These are phyloP conservation scores for Drosophila saltans DNA, from an alignment of 1,140 invertebrate genomes.

Conservation along the genomic window DNA sequence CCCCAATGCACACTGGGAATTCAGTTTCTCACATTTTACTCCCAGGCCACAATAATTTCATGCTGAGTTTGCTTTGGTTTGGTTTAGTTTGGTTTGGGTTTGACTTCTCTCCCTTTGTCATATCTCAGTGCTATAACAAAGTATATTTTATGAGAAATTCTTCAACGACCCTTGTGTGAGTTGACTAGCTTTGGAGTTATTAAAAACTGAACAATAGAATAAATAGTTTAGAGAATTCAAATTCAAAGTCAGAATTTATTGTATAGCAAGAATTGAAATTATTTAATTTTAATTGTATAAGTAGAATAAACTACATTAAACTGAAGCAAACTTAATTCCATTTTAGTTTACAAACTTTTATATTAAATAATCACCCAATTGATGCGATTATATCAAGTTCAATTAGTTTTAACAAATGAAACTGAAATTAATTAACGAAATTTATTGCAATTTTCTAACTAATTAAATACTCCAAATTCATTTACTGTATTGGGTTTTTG, in stretches of 20 bases:
- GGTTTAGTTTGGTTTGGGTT: background rate
- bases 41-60: slow-evolving; percentile 65
- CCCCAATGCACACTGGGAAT: slow-evolving; percentile 20
- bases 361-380: no score
- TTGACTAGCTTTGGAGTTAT: no score
- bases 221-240: no score
- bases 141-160: slow-evolving; percentile 1
- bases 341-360: no score
- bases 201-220: no score
- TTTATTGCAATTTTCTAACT: background rate
- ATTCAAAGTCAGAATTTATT: no score
- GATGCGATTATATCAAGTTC: no score
- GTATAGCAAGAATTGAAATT: no score
- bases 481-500: background rate
- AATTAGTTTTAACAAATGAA: background rate
- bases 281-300: no score
- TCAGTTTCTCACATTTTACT: slow-evolving; percentile 34
- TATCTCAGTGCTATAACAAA: background rate
- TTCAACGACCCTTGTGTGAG: background rate
- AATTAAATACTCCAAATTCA: background rate
- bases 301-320: no score
- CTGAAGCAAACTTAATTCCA: background rate
- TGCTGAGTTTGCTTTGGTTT: slow-evolving; percentile 47
- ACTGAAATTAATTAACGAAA: background rate
- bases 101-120: background rate